Conservation (phyloP, 2,113 vertebrate species). For the Sapayoa aenigma region DNA sequence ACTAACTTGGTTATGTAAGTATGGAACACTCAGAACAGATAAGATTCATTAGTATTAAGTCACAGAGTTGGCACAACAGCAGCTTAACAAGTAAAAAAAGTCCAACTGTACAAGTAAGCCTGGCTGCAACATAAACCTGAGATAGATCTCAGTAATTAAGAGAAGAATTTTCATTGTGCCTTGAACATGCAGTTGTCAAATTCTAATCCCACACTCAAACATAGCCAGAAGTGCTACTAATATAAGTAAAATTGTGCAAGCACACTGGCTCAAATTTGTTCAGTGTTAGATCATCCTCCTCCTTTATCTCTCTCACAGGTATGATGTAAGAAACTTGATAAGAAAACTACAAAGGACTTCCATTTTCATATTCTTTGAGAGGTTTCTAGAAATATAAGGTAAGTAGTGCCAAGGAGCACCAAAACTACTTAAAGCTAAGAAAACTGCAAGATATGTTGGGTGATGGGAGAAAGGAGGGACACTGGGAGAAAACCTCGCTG, state of each 20-base stretch:
- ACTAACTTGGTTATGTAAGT: background rate
- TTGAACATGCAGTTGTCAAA: background rate
- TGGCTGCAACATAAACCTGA: background rate
- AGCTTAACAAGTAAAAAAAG: background rate
- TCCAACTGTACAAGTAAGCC: background rate
- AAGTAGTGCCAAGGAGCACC: background rate
- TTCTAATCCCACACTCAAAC: background rate
- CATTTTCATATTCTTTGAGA: background rate
- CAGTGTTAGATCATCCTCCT: background rate
- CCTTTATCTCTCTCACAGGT: background rate
- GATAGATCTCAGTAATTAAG: background rate
- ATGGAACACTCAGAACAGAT: background rate
- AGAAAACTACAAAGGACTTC: constrained; percentile 7
- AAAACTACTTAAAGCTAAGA: constrained; percentile 7
- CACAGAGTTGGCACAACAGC: background rate
- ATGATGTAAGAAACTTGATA: background rate
- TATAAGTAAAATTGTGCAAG: background rate
- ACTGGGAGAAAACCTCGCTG: background rate
- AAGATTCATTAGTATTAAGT: background rate
- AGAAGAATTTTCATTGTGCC: background rate
- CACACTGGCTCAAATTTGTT: background rate
- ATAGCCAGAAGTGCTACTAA: constrained; percentile 22
- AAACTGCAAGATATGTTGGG: background rate
- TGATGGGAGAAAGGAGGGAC: background rate
- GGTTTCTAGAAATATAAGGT: constrained; percentile 11